Conservation (phyloP, 2,113 vertebrate genomes). For the Indicator indicator region DNA sequence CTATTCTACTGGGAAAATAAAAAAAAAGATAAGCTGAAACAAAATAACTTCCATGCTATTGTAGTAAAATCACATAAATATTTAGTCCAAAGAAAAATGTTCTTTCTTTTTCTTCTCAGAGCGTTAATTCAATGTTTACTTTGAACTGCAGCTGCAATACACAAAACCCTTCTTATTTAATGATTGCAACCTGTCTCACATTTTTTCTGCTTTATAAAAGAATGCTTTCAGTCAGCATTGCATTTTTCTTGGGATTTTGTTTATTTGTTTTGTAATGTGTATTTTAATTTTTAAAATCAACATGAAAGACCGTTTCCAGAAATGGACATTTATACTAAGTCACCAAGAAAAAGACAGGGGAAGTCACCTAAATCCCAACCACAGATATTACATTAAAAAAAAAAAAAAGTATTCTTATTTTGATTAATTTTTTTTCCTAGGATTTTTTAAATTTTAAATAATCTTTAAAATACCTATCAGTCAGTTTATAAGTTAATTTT, state of each 20-base stretch:
- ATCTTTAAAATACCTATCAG: neutral
- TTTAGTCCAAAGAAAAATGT: neutral
- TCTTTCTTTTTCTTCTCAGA: neutral
- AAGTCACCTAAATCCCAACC: neutral
- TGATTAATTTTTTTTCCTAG: neutral
- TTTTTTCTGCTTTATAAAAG: neutral
- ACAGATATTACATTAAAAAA: neutral
- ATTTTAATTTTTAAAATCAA: neutral
- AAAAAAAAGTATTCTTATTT: neutral
- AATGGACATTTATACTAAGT: neutral
- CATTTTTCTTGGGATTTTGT: neutral
- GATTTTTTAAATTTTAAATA: neutral
- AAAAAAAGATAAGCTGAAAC: neutral
- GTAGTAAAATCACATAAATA: neutral
- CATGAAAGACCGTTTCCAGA: neutral
- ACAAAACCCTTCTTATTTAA: neutral
- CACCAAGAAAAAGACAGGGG: neutral
- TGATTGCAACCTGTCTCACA: neutral
- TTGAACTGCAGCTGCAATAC: neutral
- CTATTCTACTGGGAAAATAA: neutral
- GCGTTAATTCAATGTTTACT: neutral
- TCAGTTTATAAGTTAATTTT: neutral
- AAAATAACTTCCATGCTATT: neutral
- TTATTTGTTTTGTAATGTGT: neutral
- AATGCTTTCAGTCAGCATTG: neutral